Evolutionary conservation across 2,888 invertebrate genomes (phyloP), one percentile per base, ranked within the genome.

Genomic region (Lasioglossum marginatum): DNA sequence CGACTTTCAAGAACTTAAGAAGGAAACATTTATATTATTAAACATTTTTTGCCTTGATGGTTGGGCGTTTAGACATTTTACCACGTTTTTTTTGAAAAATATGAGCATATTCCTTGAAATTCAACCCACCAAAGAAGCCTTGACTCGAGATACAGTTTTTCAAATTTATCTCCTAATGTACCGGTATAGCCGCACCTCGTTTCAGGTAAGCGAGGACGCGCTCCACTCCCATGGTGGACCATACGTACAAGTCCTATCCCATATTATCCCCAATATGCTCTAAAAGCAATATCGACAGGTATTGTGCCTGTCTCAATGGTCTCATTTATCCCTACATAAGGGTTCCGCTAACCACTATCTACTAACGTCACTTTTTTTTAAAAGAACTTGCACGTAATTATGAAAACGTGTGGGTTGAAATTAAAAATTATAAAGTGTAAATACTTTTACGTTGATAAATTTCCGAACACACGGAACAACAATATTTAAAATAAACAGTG

Each of bases 211-310:
- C 63, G 63, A 63, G 31, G 63, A 63, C 31, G 31, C 16, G 27
- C 27, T 27, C 63, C 31, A 16, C 63, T 16, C 16, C 63, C 16
- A 31, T 27, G 14, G 60, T 60, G 27, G 27, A 31, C 14, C n/a
- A 63, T 63, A 31, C 1, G 63, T 63, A 31, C 16, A 63, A 31
- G 27, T 63, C 63, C 31, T 31, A 31, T 63, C 16, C 63, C 31
- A 34, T 81, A 63, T 63, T 63, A 63, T 19, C 63, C 19, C 16
- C 63, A 63, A 63, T 63, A 63, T 63, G 31, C 16, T 63, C 27
- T 63, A 63, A 66, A 63, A n/a, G 40, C 52, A 63, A 63, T 63
- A 63, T 63, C 63, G 63, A 63, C 63, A 63, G 63, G 31, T 16
- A 63, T 63, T 63, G 63, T 31, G 5, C 23, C 31, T 31, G 63